Evolutionary conservation across 2,113 vertebrate species (phyloP), one percentile per base, ranked within the genome.

Genomic region (Pimephales promelas): DNA sequence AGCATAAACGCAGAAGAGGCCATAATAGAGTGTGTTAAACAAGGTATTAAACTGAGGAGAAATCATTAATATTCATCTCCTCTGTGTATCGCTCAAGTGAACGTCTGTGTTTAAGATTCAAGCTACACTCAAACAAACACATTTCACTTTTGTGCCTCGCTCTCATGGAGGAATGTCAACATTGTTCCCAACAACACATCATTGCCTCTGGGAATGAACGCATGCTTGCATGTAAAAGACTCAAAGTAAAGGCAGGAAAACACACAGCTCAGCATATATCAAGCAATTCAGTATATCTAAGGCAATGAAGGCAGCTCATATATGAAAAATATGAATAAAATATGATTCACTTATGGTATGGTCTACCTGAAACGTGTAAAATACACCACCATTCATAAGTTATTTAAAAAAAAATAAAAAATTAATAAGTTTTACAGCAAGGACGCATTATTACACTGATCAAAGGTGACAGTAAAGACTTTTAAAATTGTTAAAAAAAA

Each of bases 21-120:
- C 73, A 90, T 89, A 89, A 91, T 22, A 86, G 88, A 28, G 57
- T 84, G 82, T 82, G 89, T 91, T 91, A 91, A 93, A 92, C 88
- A 83, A 86, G 89, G 86, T 91, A 92, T 90, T 87, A 89, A 88
- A 80, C 86, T 84, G 66, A 26, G 88, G 88, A 87, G 89, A 89
- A 88, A 91, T 91, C 86, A 92, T 90, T 89, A 90, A 90, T 88
- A 87, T 84, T 88, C 88, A 84, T 90, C 86, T 89, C 85, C 91
- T 86, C 86, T 87, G 88, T 5, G 40, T 73, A 81, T 86, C 78
- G 14, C 74, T 86, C 73, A 62, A 77, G 52, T 72, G 40, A 78
- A 31, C 4, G n/a, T 45, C 56, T 18, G 34, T 68, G 47, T 84
- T 40, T 68, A 70, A 84, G 78, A 84, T 70, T 76, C 82, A 83